Conservation (phyloP, 2,113 vertebrate species). For the human (Homo sapiens) region GRCh38 chr13:77782001-77782500, state of each 20-base stretch:
- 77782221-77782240: neutral
- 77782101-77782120: neutral
- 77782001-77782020: fast-evolving
- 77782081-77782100: neutral
- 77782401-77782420: neutral
- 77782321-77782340: neutral
- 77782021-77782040: fast-evolving
- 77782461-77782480: neutral
- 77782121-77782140: neutral
- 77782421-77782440: neutral
- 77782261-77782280: neutral
- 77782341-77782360: neutral
- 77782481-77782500: neutral
- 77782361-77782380: neutral
- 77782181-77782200: neutral
- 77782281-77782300: neutral
- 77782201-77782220: neutral
- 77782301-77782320: neutral
- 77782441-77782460: neutral
- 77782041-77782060: neutral
- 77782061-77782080: neutral
- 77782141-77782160: neutral
- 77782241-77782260: neutral
- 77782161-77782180: neutral
- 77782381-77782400: neutral